Evolutionary conservation across 1,140 invertebrate genomes (phyloP).

Genomic region (Heliothis subflexa): DNA sequence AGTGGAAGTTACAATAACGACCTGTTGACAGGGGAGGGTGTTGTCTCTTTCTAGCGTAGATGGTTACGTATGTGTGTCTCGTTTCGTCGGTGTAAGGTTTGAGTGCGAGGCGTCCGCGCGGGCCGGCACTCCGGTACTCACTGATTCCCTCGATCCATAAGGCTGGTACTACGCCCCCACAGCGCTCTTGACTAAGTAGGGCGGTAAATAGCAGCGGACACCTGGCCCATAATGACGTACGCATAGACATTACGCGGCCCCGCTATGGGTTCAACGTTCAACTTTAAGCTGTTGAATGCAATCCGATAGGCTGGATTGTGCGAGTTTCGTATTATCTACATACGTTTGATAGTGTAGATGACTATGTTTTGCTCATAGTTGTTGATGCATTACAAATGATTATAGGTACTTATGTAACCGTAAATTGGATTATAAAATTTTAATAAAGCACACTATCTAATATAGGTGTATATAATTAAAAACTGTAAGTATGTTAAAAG

Average conservation of each 20-base stretch:
- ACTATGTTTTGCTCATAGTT: too few relatives aligned
- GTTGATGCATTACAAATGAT: too few relatives aligned
- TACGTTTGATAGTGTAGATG: too few relatives aligned
- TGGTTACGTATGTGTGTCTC: slow-evolving; percentile 67
- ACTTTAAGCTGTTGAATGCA: slow-evolving; percentile 19
- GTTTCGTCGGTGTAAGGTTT: slow-evolving; percentile 52
- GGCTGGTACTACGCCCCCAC: slow-evolving; percentile 71
- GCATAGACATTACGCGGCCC: slow-evolving; percentile 54
- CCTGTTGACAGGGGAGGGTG: slow-evolving; percentile 77
- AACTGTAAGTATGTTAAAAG: too few relatives aligned
- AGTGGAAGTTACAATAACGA: slow-evolving; percentile 81
- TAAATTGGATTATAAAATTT: too few relatives aligned
- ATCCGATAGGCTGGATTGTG: background rate
- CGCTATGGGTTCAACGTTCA: slow-evolving; percentile 43
- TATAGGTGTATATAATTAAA: too few relatives aligned
- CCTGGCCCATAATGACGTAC: slow-evolving; percentile 62
- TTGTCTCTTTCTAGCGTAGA: slow-evolving; percentile 66
- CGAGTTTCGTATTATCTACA: background rate
- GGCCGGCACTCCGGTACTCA: slow-evolving; percentile 73
- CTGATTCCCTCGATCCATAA: slow-evolving; percentile 79
- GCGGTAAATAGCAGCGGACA: slow-evolving; percentile 77
- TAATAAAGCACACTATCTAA: too few relatives aligned
- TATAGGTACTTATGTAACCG: too few relatives aligned
- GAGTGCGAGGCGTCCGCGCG: slow-evolving; percentile 71
- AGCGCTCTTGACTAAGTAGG: slow-evolving; percentile 74